phyloP scores from a whole-genome alignment of 2,797 vertebrate species.

The Hoplostethus mediterraneus region DNA sequence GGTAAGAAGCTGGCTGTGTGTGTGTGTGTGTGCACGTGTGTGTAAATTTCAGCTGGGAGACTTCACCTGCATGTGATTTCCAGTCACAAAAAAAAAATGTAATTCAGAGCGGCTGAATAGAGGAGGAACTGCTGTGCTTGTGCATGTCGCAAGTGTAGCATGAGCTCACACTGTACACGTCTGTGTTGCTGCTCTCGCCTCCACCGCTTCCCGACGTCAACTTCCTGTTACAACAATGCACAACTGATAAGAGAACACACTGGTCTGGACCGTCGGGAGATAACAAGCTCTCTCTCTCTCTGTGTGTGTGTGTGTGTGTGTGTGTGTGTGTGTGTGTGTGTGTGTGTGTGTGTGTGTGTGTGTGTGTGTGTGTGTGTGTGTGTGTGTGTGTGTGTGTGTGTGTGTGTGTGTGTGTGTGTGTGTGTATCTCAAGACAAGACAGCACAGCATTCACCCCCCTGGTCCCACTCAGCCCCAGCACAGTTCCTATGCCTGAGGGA shows the following conservation, averaged over 20 bases:
- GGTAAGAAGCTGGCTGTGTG: not conserved
- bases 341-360: too few relatives aligned
- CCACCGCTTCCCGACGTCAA: constrained; percentile 5
- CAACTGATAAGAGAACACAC: constrained; percentile 21
- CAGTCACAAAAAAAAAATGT: not conserved
- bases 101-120: not conserved
- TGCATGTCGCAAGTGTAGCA: constrained; percentile 5
- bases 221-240: constrained; percentile 42
- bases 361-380: constrained; percentile 13
- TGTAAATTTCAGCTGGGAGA: not conserved
- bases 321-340: too few relatives aligned
- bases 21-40: constrained; percentile 7
- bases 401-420: constrained; percentile 16
- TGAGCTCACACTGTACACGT: not conserved
- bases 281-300: constrained; percentile 32
- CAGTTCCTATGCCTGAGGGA: constrained; percentile 27
- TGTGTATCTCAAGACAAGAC: too few relatives aligned
- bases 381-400: constrained; percentile 15
- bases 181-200: not conserved
- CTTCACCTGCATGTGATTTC: too few relatives aligned
- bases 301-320: constrained; percentile 16
- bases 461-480: constrained; percentile 24
- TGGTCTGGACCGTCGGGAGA: not conserved
- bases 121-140: not conserved
- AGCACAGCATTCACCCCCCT: constrained; percentile 7